A percentile compares a stretch with the other conserved stretches of the same genome.
These are phyloP conservation scores for Hypercompe scribonia DNA, from an alignment of 2,888 invertebrate species.

Conservation along the genomic window DNA sequence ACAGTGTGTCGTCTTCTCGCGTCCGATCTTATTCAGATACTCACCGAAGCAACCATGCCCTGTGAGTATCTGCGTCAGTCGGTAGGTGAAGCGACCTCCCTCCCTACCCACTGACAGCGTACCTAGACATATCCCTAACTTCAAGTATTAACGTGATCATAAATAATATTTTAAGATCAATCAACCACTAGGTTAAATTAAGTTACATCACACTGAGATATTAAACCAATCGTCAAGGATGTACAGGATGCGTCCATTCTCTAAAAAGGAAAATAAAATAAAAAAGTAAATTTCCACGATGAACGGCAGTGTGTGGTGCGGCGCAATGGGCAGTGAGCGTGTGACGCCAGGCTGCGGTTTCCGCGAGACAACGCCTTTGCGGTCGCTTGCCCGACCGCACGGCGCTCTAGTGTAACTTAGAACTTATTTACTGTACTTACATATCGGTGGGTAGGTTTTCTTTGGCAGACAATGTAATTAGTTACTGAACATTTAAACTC, in stretches of 20 bases:
- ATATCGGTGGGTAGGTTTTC: background rate
- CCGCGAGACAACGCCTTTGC: conserved; percentile 47
- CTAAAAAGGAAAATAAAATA: conserved; percentile 25
- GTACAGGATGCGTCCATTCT: background rate
- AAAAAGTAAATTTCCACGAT: conserved; percentile 17
- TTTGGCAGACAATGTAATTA: background rate
- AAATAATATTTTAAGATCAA: too few relatives aligned
- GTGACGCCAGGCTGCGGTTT: conserved; percentile 48
- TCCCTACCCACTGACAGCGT: too few relatives aligned
- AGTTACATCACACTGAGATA: background rate
- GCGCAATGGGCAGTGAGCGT: conserved; percentile 34
- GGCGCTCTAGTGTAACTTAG: conserved; percentile 44
- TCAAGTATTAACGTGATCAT: too few relatives aligned
- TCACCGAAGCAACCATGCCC: too few relatives aligned
- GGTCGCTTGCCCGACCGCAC: conserved; percentile 30
- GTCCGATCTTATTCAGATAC: too few relatives aligned
- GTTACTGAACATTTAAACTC: background rate
- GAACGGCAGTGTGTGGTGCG: conserved; percentile 15
- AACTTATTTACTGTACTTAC: conserved; percentile 36
- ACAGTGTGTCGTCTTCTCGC: too few relatives aligned
- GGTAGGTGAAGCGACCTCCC: too few relatives aligned
- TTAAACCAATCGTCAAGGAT: conserved; percentile 1
- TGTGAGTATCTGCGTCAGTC: too few relatives aligned
- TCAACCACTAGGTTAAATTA: too few relatives aligned
- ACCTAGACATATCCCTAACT: too few relatives aligned